Evolutionary conservation across 2,888 invertebrate genomes (phyloP), one percentile per base, ranked within the genome.

Genomic region (Archips crataeganus): DNA sequence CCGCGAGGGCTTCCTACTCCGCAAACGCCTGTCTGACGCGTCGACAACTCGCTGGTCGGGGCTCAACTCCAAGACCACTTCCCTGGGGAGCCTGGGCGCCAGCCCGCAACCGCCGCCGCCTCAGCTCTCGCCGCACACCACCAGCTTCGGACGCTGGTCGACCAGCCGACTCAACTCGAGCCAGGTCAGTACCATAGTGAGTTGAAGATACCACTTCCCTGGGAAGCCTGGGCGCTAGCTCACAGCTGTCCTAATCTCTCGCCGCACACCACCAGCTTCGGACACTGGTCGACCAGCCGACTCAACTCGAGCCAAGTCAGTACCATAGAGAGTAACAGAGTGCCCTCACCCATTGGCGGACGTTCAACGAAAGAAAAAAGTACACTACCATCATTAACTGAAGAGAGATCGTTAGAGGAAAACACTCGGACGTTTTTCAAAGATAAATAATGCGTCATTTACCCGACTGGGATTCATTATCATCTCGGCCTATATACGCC

Each of bases 31-130:
- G 87, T 97, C 96, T 85, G 97, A 97, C 86, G 95, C 95, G 74
- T 95, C 95, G 82, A 95, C 95, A 81, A 94, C 95, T 80, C 95
- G 89, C 87, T 95, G 88, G 95, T 94, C 95, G 80, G 96, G 96
- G 11, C 95, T 97, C 82, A 97, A 97, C 89, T 97, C 97, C 80
- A 98, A 98, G 95, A 98, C 98, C 79, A 98, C 98, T 64, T 98
- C 98, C 63, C 95, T 98, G 75, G 97, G 97, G 86, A 97, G 97
- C 83, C 95, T 97, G 78, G 96, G 96, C 11, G 88, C 84, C 70
- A 87, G 84, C 80, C 96, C 82, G 91, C 96, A 96, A 95, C 97
- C 87, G 89, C 97, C 85, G 11, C 92, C 92, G 64, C 93, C 94
- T 0, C 94, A 93, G 75, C 88, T 93, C n/a, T 93, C 93, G 1